Evolutionary conservation across 1,140 invertebrate species (phyloP).

Genomic region (Popillia japonica): DNA sequence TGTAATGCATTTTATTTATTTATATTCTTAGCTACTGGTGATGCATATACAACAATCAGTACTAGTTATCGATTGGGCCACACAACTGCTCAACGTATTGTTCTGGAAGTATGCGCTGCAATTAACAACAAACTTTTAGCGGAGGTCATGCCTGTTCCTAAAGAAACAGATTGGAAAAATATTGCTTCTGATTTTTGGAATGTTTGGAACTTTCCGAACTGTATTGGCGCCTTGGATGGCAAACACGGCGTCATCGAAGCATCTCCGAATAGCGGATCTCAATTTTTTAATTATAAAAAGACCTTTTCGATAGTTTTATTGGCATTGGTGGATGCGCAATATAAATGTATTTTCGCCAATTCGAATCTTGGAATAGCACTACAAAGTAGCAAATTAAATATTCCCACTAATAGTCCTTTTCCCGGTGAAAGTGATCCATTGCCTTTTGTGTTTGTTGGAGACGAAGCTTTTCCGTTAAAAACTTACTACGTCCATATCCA

Average conservation of each 20-base stretch:
- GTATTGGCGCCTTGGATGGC: constrained; percentile 60
- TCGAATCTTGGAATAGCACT: constrained; percentile 42
- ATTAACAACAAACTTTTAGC: constrained; percentile 40
- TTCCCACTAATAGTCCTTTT: background rate
- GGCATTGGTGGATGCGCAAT: constrained; percentile 58
- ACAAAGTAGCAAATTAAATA: constrained; percentile 32
- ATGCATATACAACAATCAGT: constrained; percentile 6
- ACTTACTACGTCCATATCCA: constrained; percentile 9
- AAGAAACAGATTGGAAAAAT: constrained; percentile 43
- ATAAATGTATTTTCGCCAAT: constrained; percentile 55
- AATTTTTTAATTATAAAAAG: constrained; percentile 62
- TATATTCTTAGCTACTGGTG: constrained; percentile 32
- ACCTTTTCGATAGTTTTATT: constrained; percentile 61
- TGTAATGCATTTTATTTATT: constrained; percentile 20
- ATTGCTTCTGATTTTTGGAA: constrained; percentile 41
- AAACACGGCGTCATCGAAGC: constrained; percentile 60
- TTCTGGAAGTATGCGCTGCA: constrained; percentile 43
- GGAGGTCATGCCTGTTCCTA: constrained; percentile 15
- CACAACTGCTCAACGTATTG: constrained; percentile 1
- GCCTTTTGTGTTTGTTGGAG: constrained; percentile 1
- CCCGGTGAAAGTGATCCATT: background rate
- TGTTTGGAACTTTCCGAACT: constrained; percentile 54
- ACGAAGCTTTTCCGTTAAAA: constrained; percentile 24
- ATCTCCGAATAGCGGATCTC: constrained; percentile 54
- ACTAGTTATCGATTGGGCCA: constrained; percentile 35